A percentile compares a stretch with the other conserved stretches of the same genome.
These are phyloP conservation scores for Tachystola acroxantha DNA, from an alignment of 2,888 invertebrate genomes.

Conservation along the genomic window DNA sequence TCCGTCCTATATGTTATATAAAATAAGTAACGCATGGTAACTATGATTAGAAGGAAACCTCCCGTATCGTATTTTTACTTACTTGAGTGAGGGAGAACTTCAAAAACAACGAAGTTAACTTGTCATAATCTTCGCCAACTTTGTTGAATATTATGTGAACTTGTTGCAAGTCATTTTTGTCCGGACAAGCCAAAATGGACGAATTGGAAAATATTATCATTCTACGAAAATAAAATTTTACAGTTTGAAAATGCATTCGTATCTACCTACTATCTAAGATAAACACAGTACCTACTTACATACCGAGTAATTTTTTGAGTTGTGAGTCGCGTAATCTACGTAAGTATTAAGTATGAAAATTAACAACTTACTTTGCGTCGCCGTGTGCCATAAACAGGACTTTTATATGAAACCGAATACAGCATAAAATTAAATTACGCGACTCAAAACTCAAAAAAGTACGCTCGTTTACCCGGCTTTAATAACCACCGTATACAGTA, in stretches of 20 bases:
- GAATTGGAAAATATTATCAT: slow-evolving; percentile 68
- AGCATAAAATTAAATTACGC: no score
- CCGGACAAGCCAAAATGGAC: slow-evolving; percentile 59
- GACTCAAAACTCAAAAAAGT: no score
- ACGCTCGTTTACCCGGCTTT: no score
- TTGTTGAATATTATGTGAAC: slow-evolving; percentile 60
- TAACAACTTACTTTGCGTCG: neutral
- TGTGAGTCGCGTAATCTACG: no score
- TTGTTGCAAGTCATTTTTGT: slow-evolving; percentile 51
- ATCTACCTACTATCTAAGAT: no score
- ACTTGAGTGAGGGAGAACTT: slow-evolving; percentile 60
- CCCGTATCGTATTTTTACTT: slow-evolving; percentile 27
- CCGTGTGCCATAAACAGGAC: no score
- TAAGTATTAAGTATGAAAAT: neutral
- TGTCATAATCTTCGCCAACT: slow-evolving; percentile 53
- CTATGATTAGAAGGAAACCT: no score
- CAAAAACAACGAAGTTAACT: slow-evolving; percentile 48
- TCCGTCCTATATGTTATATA: slow-evolving; percentile 39
- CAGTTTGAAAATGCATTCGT: neutral
- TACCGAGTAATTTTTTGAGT: neutral
- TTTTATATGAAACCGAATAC: no score
- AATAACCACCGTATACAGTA: no score
- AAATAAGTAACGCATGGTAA: neutral
- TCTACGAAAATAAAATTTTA: slow-evolving; percentile 27
- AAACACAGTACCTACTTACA: no score